Evolutionary conservation across 2,888 invertebrate species (phyloP).

Genomic region (Ochropleura leucogaster): DNA sequence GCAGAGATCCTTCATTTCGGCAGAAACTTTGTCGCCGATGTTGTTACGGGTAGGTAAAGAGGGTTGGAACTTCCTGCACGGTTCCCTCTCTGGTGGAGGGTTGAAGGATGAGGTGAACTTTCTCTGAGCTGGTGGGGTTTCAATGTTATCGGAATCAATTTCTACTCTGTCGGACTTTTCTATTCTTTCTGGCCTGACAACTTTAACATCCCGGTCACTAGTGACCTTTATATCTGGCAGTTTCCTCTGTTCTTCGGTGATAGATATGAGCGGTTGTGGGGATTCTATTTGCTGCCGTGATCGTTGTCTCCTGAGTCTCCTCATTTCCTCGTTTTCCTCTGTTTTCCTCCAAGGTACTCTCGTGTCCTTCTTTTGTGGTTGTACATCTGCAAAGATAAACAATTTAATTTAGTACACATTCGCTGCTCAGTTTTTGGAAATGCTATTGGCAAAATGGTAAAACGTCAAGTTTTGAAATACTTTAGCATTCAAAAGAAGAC

Average conservation of each 20-base stretch:
- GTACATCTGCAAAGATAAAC: slow-evolving; percentile 90
- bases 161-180: slow-evolving; percentile 92
- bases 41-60: slow-evolving; percentile 73
- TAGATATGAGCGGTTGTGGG: slow-evolving; percentile 88
- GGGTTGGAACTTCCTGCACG: slow-evolving; percentile 90
- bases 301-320: slow-evolving; percentile 90
- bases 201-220: slow-evolving; percentile 70
- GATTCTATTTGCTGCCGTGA: slow-evolving; percentile 88
- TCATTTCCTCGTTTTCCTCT: slow-evolving; percentile 92
- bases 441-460: not conserved
- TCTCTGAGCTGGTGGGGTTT: slow-evolving; percentile 96
- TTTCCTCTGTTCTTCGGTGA: slow-evolving; percentile 92
- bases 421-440: not conserved
- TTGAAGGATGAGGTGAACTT: slow-evolving; percentile 89
- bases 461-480: not conserved
- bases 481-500: too few relatives aligned
- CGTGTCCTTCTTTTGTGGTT: slow-evolving; percentile 94
- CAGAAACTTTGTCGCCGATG: slow-evolving; percentile 77
- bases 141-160: slow-evolving; percentile 97
- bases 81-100: slow-evolving; percentile 91
- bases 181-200: slow-evolving; percentile 66
- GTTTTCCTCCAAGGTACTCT: slow-evolving; percentile 95
- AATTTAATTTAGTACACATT: not conserved
- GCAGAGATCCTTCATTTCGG: slow-evolving; percentile 86
- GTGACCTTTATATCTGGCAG: slow-evolving; percentile 86